Conservation (phyloP, 2,888 invertebrate species). For the Sylvicola fuscatus region DNA sequence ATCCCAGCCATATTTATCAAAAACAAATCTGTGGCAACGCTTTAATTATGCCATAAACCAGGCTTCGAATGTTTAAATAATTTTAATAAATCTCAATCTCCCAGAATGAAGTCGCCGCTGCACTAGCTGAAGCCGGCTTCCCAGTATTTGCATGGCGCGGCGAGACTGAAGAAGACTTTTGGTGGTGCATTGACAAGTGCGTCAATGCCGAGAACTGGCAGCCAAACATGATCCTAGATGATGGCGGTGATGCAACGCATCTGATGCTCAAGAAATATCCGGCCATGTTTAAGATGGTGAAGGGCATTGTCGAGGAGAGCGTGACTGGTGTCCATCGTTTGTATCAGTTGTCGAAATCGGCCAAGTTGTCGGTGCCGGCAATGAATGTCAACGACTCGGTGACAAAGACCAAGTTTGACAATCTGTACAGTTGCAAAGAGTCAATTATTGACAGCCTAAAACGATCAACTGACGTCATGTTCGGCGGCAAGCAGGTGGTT, state of each 20-base stretch:
- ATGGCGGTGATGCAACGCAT: slow-evolving; percentile 94
- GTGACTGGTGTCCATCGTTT: slow-evolving; percentile 95
- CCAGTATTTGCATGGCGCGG: slow-evolving; percentile 94
- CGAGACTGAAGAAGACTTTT: slow-evolving; percentile 94
- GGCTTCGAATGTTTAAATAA: no score
- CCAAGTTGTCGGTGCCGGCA: slow-evolving; percentile 84
- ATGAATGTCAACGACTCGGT: slow-evolving; percentile 99
- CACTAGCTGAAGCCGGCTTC: slow-evolving; percentile 74
- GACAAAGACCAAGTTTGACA: slow-evolving; percentile 96
- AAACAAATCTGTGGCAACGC: not conserved
- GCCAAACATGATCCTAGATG: slow-evolving; percentile 94
- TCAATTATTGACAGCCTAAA: slow-evolving; percentile 56
- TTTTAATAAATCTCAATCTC: slow-evolving; percentile 9
- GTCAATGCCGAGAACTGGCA: slow-evolving; percentile 85
- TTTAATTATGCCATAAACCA: no score
- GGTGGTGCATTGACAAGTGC: slow-evolving; percentile 98
- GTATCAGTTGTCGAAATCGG: slow-evolving; percentile 87
- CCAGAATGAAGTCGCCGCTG: slow-evolving; percentile 94
- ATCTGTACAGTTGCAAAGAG: slow-evolving; percentile 87
- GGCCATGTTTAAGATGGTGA: slow-evolving; percentile 79
- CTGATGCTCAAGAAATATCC: slow-evolving; percentile 91
- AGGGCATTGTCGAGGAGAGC: slow-evolving; percentile 93
- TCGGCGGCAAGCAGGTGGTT: slow-evolving; percentile 90
- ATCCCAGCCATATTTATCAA: no score
- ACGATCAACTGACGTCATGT: slow-evolving; percentile 64